A percentile compares a stretch with the other conserved stretches of the same genome.
These are phyloP conservation scores for Cygnus olor DNA, from an alignment of 2,797 vertebrate species.

Conservation along the genomic window DNA sequence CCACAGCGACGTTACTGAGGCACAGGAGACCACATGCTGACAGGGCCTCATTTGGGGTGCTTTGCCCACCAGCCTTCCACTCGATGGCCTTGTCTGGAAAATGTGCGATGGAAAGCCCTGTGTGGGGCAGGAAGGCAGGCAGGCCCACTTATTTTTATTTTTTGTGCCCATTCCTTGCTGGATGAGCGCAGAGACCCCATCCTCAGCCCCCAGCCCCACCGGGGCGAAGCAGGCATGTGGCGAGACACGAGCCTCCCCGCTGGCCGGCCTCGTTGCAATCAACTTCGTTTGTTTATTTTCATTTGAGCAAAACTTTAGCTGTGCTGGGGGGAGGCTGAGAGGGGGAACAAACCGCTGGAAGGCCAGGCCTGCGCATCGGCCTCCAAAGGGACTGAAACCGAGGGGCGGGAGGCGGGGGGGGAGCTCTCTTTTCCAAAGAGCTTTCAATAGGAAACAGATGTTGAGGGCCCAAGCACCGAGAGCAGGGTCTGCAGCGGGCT, in stretches of 20 bases:
- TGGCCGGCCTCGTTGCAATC: background rate
- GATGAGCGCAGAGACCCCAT: fast-evolving
- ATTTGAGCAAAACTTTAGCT: slow-evolving; percentile 20
- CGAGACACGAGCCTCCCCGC: background rate
- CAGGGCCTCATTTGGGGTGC: fast-evolving
- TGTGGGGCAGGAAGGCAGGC: no score
- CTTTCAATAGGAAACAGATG: slow-evolving; percentile 77
- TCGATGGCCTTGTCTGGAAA: background rate
- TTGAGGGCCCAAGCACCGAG: slow-evolving; percentile 57
- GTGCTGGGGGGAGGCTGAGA: background rate
- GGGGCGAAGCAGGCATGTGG: background rate
- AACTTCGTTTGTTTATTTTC: slow-evolving; percentile 45
- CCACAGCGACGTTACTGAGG: background rate
- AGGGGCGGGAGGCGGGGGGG: slow-evolving; percentile 58
- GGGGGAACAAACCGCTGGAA: slow-evolving; percentile 10
- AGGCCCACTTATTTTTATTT: background rate
- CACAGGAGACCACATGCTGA: background rate
- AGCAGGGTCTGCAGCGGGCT: slow-evolving; percentile 52
- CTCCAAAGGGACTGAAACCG: slow-evolving; percentile 56
- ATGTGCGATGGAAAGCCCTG: background rate
- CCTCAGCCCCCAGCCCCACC: fast-evolving
- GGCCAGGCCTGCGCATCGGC: background rate
- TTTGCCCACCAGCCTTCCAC: background rate
- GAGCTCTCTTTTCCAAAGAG: slow-evolving; percentile 53
- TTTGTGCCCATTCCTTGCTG: background rate